A percentile compares a stretch with the other conserved stretches of the same genome.
Evolutionary conservation across 2,888 invertebrate species (phyloP).

Genomic region (Synanthedon vespiformis): DNA sequence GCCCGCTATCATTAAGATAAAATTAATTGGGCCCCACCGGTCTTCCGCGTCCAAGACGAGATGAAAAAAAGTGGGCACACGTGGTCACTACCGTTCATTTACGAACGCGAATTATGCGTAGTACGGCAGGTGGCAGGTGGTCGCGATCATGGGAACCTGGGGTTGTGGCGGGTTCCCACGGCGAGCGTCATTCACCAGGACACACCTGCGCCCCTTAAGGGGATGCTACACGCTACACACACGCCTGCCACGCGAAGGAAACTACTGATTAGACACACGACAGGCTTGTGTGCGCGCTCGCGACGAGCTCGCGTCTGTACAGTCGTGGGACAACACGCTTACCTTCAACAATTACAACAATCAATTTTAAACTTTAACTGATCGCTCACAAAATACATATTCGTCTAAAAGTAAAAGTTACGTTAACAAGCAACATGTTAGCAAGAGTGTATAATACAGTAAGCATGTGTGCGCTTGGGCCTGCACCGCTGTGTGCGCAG

Average conservation of each 20-base stretch:
- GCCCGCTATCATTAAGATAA: constrained; percentile 45
- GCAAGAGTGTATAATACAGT: neutral
- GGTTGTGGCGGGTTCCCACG: constrained; percentile 64
- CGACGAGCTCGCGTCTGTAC: constrained; percentile 11
- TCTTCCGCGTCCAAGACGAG: constrained; percentile 53
- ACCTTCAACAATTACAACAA: too few relatives aligned
- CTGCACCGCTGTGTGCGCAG: constrained; percentile 7
- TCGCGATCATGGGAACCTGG: constrained; percentile 57
- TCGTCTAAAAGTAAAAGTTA: too few relatives aligned
- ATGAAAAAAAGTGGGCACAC: constrained; percentile 55
- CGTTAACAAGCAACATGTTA: neutral
- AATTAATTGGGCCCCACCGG: constrained; percentile 58
- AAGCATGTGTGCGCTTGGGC: constrained; percentile 13
- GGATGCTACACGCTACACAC: constrained; percentile 48
- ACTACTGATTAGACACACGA: constrained; percentile 44
- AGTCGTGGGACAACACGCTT: neutral
- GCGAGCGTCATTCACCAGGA: constrained; percentile 56
- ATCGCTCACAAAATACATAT: too few relatives aligned
- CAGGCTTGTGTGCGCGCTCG: constrained; percentile 15
- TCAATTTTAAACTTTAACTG: too few relatives aligned
- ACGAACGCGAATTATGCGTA: constrained; percentile 70
- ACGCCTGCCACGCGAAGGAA: constrained; percentile 66
- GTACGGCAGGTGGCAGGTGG: constrained; percentile 67
- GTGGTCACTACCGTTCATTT: constrained; percentile 71
- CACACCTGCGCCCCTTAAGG: constrained; percentile 67